A percentile compares a stretch with the other conserved stretches of the same genome.
Evolutionary conservation across 2,113 vertebrate genomes (phyloP).

Genomic region (Phylloscopus whistleri): DNA sequence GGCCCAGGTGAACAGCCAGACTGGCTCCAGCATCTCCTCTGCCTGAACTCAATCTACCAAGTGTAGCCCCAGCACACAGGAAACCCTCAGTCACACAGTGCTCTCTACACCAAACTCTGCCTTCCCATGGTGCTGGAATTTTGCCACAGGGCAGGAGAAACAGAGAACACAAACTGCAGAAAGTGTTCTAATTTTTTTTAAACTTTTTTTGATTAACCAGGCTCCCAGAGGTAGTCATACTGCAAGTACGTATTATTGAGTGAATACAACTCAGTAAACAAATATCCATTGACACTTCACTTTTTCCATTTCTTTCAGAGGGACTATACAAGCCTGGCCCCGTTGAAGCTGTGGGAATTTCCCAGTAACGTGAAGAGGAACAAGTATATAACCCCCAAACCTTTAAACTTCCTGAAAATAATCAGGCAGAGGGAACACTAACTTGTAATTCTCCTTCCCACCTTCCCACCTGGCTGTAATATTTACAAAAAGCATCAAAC

Average conservation of each 20-base stretch:
- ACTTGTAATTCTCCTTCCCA: not conserved
- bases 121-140: not conserved
- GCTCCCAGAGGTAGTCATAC: not conserved
- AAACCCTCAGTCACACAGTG: not conserved
- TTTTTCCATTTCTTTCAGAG: not conserved
- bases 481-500: not conserved
- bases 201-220: not conserved
- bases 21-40: not conserved
- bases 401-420: not conserved
- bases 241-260: not conserved
- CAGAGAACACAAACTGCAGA: not conserved
- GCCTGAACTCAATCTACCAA: not conserved
- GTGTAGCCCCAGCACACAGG: not conserved
- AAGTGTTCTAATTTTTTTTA: not conserved
- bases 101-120: not conserved
- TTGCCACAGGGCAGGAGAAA: not conserved
- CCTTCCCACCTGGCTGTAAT: not conserved
- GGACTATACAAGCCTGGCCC: not conserved
- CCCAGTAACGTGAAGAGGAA: not conserved
- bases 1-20: not conserved
- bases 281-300: not conserved
- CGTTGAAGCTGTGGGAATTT: not conserved
- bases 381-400: not conserved
- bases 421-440: not conserved
- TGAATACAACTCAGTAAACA: not conserved